Conservation (phyloP, 2,113 vertebrate species). For the Phrynosoma platyrhinos region DNA sequence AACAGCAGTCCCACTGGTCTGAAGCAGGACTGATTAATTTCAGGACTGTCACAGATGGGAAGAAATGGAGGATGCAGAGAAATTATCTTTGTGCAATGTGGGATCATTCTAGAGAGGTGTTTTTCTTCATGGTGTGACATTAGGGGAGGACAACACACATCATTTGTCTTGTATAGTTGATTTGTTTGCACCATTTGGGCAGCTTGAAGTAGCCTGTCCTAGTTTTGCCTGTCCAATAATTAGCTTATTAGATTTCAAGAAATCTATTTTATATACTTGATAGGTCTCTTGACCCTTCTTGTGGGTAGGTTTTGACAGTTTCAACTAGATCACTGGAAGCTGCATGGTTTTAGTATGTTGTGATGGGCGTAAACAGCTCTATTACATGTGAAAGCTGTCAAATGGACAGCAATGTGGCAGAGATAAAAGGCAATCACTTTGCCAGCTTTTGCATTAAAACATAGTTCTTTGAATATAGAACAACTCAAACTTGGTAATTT, state of each 20-base stretch:
- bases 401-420: not conserved
- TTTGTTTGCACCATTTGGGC: constrained; percentile 26
- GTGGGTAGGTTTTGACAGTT: constrained; percentile 24
- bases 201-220: constrained; percentile 37
- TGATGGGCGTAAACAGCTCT: not conserved
- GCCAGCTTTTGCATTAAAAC: not conserved
- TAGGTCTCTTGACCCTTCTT: constrained; percentile 17
- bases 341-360: constrained; percentile 35
- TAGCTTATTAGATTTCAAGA: constrained; percentile 33
- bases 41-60: not conserved
- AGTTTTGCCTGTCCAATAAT: constrained; percentile 34
- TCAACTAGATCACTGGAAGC: constrained; percentile 17
- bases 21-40: constrained; percentile 8
- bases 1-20: not conserved
- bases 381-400: constrained; percentile 31
- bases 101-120: not conserved
- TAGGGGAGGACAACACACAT: not conserved
- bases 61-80: not conserved
- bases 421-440: not conserved
- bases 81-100: constrained; percentile 11
- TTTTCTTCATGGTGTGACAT: constrained; percentile 18
- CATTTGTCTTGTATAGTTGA: not conserved
- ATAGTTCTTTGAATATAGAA: not conserved
- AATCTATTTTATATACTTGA: constrained; percentile 35
- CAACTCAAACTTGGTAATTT: fast-evolving